Conservation (phyloP, 30 jellyfish, hydroid and myxozoan genomes). For the Mastigias papua region DNA sequence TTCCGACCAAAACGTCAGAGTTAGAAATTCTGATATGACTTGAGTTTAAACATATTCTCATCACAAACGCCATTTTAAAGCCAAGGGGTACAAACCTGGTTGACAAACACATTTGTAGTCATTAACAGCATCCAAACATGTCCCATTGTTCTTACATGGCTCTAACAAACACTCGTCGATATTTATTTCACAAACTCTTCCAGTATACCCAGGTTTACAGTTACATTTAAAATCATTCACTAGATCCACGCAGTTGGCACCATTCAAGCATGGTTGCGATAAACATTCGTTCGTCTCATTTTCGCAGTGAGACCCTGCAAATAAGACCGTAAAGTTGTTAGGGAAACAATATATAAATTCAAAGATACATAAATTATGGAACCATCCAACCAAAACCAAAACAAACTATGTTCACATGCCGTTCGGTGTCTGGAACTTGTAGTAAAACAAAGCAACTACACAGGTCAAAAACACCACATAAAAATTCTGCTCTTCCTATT, state of each 20-base stretch:
- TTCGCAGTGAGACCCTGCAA: conserved; percentile 77
- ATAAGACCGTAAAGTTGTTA: background rate
- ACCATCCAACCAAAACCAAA: no score
- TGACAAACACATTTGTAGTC: conserved; percentile 82
- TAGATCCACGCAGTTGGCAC: conserved; percentile 82
- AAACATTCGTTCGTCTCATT: conserved; percentile 87
- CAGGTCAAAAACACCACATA: no score
- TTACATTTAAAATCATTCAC: conserved; percentile 73
- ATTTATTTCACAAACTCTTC: conserved; percentile 77
- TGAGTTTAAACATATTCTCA: no score
- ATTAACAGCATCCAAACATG: conserved; percentile 81
- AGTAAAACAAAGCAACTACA: no score
- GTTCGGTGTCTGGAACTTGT: no score
- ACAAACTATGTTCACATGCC: no score
- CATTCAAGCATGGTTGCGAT: conserved; percentile 78
- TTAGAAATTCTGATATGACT: no score
- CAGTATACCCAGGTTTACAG: conserved; percentile 83
- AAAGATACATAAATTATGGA: no score
- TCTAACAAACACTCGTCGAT: conserved; percentile 80
- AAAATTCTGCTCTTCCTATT: no score
- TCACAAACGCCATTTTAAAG: background rate
- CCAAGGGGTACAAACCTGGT: conserved; percentile 58
- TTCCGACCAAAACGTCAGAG: no score
- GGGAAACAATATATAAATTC: no score
- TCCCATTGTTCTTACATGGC: conserved; percentile 86